phyloP scores from a whole-genome alignment of 2,888 invertebrate genomes.

The Periphyllus acericola region DNA sequence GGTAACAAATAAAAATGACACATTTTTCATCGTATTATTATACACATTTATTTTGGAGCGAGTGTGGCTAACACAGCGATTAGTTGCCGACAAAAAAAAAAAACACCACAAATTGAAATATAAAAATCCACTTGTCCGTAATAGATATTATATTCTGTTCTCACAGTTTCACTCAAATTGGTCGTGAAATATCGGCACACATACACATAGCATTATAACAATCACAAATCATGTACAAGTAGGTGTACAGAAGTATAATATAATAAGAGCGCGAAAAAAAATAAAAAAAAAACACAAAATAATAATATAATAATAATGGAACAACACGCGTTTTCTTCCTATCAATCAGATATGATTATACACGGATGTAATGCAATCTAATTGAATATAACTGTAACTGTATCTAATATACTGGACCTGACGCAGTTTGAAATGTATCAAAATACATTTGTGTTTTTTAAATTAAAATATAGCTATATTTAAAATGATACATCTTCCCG shows the following conservation, averaged over 20 bases:
- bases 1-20: constrained; percentile 42
- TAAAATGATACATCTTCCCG: too few species aligned
- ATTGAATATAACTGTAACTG: constrained; percentile 60
- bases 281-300: constrained; percentile 41
- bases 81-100: constrained; percentile 53
- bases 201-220: constrained; percentile 22
- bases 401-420: constrained; percentile 23
- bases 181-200: constrained; percentile 60
- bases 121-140: constrained; percentile 54
- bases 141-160: constrained; percentile 57
- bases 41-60: neutral
- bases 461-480: neutral
- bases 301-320: constrained; percentile 46
- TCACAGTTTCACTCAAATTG: constrained; percentile 49
- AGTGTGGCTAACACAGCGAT: constrained; percentile 50
- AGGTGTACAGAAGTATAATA: neutral
- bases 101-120: constrained; percentile 54
- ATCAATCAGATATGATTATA: constrained; percentile 58
- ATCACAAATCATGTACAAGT: constrained; percentile 46
- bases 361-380: constrained; percentile 48
- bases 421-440: constrained; percentile 26
- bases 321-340: constrained; percentile 44
- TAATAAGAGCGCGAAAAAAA: constrained; percentile 43
- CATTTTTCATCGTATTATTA: constrained; percentile 30
- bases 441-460: neutral